Evolutionary conservation across 2,797 vertebrate species (phyloP), one percentile per base, ranked within the genome.

Genomic region (Coccyzus lansbergi): DNA sequence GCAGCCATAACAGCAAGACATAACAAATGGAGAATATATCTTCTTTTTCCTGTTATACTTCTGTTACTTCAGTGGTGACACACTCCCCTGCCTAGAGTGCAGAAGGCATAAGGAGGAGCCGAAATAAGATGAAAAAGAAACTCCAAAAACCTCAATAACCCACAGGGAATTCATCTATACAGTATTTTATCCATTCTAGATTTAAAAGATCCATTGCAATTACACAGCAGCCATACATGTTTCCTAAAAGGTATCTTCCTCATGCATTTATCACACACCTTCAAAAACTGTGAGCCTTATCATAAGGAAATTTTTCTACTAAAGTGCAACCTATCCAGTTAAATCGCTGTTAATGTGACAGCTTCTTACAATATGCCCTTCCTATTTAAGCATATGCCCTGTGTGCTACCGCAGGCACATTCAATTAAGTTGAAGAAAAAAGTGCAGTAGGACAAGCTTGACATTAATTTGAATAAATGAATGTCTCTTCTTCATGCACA

Each of bases 381-480:
- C 70, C 46, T 71, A 58, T 74, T 88, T 58, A 76, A 93, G 60
- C 71, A 86, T 60, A 80, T 67, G 63, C 65, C 67, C 48, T 76
- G 55, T 86, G 82, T 82, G 79, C 74, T 92, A 67, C 77, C 60
- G 63, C 59, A 88, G 48, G 56, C 70, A 59, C 33, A 65, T 82
- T 92, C 91, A 95, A 80, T 95, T 94, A 93, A 84, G 36, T 74
- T 4, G 10, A 94, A 82, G 83, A 71, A 91, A 90, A 92, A 93
- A 82, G 53, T 55, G 38, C 53, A 86, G 69, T 26, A 92, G 93
- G 93, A 90, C 83, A 93, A 90, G 68, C 34, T 92, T 86, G 83
- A 91, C 90, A 69, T 79, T 94, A 91, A 90, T 95, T 71, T 77
- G 95, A 94, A 94, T 72, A 93, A 96, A 96, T 72, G 16, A 91